Percentiles rank a stretch among this genome's conserved stretches.
Conservation (phyloP, 2,888 invertebrate species). For the Campoplex nolae region DNA sequence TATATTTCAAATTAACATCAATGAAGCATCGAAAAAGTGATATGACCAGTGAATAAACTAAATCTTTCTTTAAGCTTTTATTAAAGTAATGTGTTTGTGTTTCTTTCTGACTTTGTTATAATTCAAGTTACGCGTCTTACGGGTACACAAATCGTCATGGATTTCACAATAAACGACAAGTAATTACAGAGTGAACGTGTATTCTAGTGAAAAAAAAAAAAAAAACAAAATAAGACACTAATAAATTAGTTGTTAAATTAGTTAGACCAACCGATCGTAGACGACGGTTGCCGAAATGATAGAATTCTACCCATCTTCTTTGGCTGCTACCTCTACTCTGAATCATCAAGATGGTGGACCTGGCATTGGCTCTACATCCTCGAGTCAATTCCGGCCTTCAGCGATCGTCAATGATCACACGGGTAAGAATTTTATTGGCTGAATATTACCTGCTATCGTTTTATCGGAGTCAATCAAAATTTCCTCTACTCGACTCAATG, state of each 20-base stretch:
- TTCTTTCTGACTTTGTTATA: not conserved
- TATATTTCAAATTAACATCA: not conserved
- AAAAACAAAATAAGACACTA: constrained; percentile 8
- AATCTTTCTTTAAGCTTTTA: not conserved
- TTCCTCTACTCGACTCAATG: too few relatives aligned
- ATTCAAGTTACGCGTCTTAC: constrained; percentile 2
- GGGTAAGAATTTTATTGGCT: constrained; percentile 39
- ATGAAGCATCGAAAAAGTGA: not conserved
- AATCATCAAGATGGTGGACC: constrained; percentile 56
- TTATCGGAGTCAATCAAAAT: not conserved
- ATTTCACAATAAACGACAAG: not conserved
- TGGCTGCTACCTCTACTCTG: constrained; percentile 41
- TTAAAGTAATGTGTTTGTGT: not conserved
- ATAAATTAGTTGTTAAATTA: not conserved
- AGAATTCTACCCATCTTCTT: constrained; percentile 57
- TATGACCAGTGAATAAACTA: not conserved
- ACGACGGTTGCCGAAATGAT: constrained; percentile 47
- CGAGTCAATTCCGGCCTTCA: constrained; percentile 54
- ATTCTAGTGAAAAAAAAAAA: not conserved
- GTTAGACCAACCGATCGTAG: not conserved
- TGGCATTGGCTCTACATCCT: constrained; percentile 24
- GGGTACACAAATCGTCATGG: not conserved
- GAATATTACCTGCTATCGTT: not conserved
- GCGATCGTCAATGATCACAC: constrained; percentile 60
- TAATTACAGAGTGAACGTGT: not conserved